A percentile compares a stretch with the other conserved stretches of the same genome.
phyloP scores from a whole-genome alignment of 2,797 vertebrate genomes.

The Coendou prehensilis region DNA sequence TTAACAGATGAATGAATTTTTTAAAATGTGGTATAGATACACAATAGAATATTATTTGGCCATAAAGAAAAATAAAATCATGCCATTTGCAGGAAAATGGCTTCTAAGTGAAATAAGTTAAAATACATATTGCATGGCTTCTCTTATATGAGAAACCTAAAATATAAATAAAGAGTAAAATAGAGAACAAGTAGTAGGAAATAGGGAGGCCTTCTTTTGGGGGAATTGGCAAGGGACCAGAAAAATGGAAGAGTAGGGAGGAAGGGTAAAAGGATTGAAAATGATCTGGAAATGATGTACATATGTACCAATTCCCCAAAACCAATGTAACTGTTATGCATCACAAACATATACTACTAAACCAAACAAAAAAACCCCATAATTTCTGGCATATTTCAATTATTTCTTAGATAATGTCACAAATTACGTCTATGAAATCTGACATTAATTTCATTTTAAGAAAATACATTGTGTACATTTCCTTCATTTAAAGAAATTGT shows the following conservation, averaged over 20 bases:
- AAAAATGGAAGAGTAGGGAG: not conserved
- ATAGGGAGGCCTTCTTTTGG: not conserved
- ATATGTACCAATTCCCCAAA: not conserved
- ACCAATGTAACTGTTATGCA: not conserved
- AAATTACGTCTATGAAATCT: not conserved
- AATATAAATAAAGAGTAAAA: not conserved
- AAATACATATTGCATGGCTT: not conserved
- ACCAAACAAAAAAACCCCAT: not conserved
- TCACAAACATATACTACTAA: not conserved
- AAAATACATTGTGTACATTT: not conserved
- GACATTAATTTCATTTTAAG: not conserved
- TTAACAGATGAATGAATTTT: not conserved
- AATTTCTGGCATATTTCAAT: not conserved
- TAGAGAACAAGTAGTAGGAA: not conserved
- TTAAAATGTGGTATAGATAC: not conserved
- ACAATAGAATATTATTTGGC: not conserved
- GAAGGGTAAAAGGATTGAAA: not conserved
- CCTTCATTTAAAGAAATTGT: not conserved
- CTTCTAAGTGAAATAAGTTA: not conserved
- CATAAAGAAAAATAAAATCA: not conserved
- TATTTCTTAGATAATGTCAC: not conserved
- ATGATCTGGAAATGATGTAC: not conserved
- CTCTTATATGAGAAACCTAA: not conserved
- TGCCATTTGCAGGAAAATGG: not conserved
- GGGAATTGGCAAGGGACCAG: no score